These are phyloP conservation scores for Notodonta ziczac DNA, from an alignment of 2,888 invertebrate species.

Conservation along the genomic window DNA sequence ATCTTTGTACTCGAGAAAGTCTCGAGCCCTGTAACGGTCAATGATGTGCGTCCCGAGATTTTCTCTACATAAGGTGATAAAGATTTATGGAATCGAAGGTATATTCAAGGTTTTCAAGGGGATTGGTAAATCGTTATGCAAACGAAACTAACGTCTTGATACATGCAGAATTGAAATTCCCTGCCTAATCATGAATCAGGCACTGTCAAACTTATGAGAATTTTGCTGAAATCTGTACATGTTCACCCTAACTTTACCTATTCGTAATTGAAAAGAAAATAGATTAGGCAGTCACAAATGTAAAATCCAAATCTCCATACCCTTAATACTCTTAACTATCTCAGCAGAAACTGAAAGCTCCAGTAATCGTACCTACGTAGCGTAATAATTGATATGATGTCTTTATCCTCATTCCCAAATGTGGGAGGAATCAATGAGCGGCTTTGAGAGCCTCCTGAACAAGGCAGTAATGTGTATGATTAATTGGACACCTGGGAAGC, in stretches of 20 bases:
- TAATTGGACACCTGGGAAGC: neutral
- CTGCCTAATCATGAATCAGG: too few species aligned
- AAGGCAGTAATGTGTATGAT: constrained; percentile 1
- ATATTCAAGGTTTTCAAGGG: neutral
- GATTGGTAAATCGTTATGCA: too few species aligned
- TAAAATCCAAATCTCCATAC: neutral
- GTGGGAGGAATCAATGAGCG: constrained; percentile 1
- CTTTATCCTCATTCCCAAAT: neutral
- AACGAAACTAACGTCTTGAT: too few species aligned
- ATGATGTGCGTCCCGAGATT: neutral
- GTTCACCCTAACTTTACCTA: too few species aligned
- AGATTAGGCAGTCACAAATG: too few species aligned
- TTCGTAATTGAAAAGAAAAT: too few species aligned
- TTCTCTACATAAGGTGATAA: neutral
- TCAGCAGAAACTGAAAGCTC: neutral
- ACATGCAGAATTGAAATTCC: too few species aligned
- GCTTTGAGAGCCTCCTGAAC: neutral
- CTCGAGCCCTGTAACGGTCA: neutral
- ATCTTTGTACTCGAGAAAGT: neutral
- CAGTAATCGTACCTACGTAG: neutral
- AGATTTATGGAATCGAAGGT: neutral
- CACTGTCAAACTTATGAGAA: too few species aligned
- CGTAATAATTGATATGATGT: too few species aligned
- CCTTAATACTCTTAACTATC: neutral
- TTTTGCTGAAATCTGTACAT: too few species aligned